Conservation (phyloP, 2,888 invertebrate species). For the Dynastes tityus region DNA sequence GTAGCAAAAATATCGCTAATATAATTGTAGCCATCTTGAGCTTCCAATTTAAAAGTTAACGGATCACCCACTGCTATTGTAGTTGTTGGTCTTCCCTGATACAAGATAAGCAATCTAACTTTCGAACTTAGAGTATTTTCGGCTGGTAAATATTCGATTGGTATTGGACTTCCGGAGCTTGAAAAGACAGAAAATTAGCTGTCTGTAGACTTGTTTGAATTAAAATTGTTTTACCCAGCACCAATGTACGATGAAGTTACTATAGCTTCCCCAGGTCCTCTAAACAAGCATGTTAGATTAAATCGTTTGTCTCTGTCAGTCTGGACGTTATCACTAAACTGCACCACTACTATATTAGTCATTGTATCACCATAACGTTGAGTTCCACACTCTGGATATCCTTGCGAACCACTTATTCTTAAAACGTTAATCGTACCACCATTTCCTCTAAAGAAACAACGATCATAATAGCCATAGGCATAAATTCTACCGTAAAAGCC, state of each 20-base stretch:
- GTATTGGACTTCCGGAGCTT: slow-evolving; percentile 93
- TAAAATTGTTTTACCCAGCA: slow-evolving; percentile 76
- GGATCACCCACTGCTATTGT: slow-evolving; percentile 96
- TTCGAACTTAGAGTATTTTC: slow-evolving; percentile 93
- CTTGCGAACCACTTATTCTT: slow-evolving; percentile 90
- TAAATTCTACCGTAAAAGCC: slow-evolving; percentile 93
- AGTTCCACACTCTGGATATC: slow-evolving; percentile 95
- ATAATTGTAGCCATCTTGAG: slow-evolving; percentile 91
- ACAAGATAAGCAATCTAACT: slow-evolving; percentile 87
- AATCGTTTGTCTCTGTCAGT: slow-evolving; percentile 92
- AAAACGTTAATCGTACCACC: slow-evolving; percentile 89
- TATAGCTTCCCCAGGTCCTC: slow-evolving; percentile 93
- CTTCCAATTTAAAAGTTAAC: slow-evolving; percentile 89
- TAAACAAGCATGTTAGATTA: slow-evolving; percentile 92
- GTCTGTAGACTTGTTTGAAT: neutral
- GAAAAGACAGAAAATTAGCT: slow-evolving; percentile 60
- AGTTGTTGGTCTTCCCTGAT: slow-evolving; percentile 92
- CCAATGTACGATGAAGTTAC: slow-evolving; percentile 95
- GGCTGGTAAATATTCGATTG: slow-evolving; percentile 92
- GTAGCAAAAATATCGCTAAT: slow-evolving; percentile 93
- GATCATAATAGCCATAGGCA: slow-evolving; percentile 92
- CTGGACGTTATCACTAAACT: slow-evolving; percentile 94
- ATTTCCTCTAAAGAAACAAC: slow-evolving; percentile 92
- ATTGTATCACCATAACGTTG: slow-evolving; percentile 90
- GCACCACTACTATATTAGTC: slow-evolving; percentile 95